Base-by-base conservation (phyloP, 2,113 vertebrate species). In the Anser cygnoides region DNA sequence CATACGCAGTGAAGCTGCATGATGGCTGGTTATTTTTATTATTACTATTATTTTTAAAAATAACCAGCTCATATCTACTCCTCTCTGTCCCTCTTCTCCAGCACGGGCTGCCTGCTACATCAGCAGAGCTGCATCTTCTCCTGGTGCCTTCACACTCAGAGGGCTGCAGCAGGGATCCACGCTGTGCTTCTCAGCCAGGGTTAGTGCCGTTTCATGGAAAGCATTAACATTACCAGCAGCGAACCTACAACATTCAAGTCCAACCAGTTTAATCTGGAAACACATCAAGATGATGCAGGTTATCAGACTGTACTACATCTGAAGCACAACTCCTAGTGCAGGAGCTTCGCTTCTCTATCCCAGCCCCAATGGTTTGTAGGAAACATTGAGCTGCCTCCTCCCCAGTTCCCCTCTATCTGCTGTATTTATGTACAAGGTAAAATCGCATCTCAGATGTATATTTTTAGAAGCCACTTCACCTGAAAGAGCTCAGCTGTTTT, bases 1-100 rank as follows among this genome's bases (percentile, higher is more conserved):
- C 55, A 8, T 1, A 22, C 0, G 7, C 7, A 46, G 33, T 0
- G 44, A 72, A 13, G 43, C 44, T 66, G 11, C 1, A 2, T 13
- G 35, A 61, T 20, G 19, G 22, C 2, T 58, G n/a, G 50, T 6
- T 71, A 9, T 13, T 25, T 72, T 65, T 70, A 19, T 63, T 41
- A 28, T 65, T 50, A 29, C 41, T 29, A 20, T 41, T 65, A 13
- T 41, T 65, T 41, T 29, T 39, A 39, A 39, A 20, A 65, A 65
- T 4, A 52, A 57, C 15, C 44, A 46, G 13, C 8, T 89, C 39
- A 6, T 35, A 75, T 17, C 50, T 52, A 15, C 22, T 15, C 29
- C 52, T 54, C 31, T 68, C 23, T 58, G 26, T 41, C 21, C 61
- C 65, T 76, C 73, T 50, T 33, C 49, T 63, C 49, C 72, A 59